These are phyloP conservation scores for Myocastor coypus DNA, from an alignment of 2,113 vertebrate genomes.

Conservation along the genomic window DNA sequence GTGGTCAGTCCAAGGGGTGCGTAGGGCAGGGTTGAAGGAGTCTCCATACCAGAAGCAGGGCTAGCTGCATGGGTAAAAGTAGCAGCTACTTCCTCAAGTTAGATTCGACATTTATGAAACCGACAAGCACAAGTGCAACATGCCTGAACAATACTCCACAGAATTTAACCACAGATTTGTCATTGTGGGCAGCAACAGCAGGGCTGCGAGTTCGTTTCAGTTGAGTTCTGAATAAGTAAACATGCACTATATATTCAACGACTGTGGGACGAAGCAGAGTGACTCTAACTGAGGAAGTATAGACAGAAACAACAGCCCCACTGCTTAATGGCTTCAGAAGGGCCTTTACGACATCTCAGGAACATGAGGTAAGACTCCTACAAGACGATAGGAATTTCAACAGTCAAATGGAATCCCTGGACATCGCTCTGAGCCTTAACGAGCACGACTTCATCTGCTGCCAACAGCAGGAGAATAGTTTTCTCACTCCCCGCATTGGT, in stretches of 20 bases:
- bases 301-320: not conserved
- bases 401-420: conserved; percentile 9
- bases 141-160: not conserved
- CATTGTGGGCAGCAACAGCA: too few species aligned
- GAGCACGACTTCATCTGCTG: conserved; percentile 37
- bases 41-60: rapidly evolving
- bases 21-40: not conserved
- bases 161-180: not conserved
- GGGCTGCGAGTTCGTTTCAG: not conserved
- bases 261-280: not conserved
- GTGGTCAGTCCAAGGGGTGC: not conserved
- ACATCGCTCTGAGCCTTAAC: conserved; percentile 63
- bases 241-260: not conserved
- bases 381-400: not conserved
- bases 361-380: not conserved
- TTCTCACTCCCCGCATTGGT: conserved; percentile 1
- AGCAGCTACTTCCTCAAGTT: not conserved
- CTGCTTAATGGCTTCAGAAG: not conserved
- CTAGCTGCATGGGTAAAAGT: not conserved
- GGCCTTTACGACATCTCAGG: not conserved
- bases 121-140: not conserved
- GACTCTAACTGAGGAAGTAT: not conserved
- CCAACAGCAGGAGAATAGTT: conserved; percentile 51
- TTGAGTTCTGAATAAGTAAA: not conserved
- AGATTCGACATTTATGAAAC: not conserved